Evolutionary conservation across 1,140 invertebrate genomes (phyloP).

Genomic region (Drosophila nasuta): DNA sequence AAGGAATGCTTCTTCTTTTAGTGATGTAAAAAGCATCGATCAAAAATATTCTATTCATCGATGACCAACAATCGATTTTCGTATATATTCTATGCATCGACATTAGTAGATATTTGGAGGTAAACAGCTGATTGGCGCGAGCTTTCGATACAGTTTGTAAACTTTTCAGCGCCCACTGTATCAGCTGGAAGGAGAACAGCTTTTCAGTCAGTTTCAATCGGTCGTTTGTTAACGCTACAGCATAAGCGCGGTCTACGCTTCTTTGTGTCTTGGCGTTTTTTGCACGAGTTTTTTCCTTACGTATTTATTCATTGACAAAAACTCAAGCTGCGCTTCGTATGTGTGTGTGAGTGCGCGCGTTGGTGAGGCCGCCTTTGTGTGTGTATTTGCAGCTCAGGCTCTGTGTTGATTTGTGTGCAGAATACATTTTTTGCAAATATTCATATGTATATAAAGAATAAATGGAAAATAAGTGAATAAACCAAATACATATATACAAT

Average conservation of each 20-base stretch:
- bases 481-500: conserved; percentile 3
- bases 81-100: background rate
- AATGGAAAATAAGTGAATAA: conserved; percentile 53
- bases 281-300: conserved; percentile 83
- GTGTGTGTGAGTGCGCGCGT: conserved; percentile 50
- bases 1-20: conserved; percentile 57
- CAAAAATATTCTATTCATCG: conserved; percentile 3
- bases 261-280: conserved; percentile 62
- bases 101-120: background rate
- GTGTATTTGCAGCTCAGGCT: conserved; percentile 33
- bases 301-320: conserved; percentile 84
- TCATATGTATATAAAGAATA: background rate
- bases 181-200: conserved; percentile 31
- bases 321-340: conserved; percentile 70
- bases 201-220: conserved; percentile 63
- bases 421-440: conserved; percentile 67
- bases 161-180: conserved; percentile 22
- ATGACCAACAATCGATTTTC: conserved; percentile 10
- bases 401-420: conserved; percentile 65
- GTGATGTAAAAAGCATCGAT: conserved; percentile 38
- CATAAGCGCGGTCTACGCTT: conserved; percentile 26
- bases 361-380: conserved; percentile 50
- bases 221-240: conserved; percentile 46
- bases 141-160: conserved; percentile 27
- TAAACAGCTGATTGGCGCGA: conserved; percentile 34